Conservation (phyloP, 2,888 invertebrate genomes). For the Gisinianus flammeolus region DNA sequence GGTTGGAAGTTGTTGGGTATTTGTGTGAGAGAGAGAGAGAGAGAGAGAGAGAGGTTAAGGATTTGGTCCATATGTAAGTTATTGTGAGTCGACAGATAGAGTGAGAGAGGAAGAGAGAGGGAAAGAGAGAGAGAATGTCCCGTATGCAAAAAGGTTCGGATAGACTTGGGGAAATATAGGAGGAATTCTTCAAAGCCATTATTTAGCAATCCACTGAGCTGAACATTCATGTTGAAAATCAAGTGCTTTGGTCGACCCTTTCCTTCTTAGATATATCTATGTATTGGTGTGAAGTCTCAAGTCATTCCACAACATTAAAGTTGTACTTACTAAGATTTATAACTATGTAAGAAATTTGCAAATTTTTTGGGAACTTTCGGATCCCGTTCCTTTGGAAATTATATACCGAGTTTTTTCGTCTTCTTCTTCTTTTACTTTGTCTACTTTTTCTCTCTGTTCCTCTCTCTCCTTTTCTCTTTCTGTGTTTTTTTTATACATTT, state of each 20-base stretch:
- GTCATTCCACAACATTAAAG: conserved; percentile 57
- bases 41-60: too few relatives aligned
- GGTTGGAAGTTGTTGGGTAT: too few relatives aligned
- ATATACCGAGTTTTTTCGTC: conserved; percentile 29
- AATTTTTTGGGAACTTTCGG: conserved; percentile 47
- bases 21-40: too few relatives aligned
- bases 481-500: neutral
- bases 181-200: conserved; percentile 34
- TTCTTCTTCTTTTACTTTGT: neutral
- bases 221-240: conserved; percentile 37
- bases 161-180: neutral
- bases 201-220: conserved; percentile 36
- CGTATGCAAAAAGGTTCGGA: conserved; percentile 20
- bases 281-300: conserved; percentile 53
- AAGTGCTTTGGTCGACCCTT: conserved; percentile 36
- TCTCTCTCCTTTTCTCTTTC: neutral
- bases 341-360: conserved; percentile 57
- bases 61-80: too few relatives aligned
- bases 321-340: conserved; percentile 54
- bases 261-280: conserved; percentile 11
- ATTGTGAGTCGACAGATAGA: neutral
- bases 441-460: neutral
- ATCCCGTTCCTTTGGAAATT: conserved; percentile 43
- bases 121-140: conserved; percentile 19
- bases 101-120: too few relatives aligned